phyloP scores from a whole-genome alignment of 2,888 invertebrate genomes.

The Cephus pygmeus region DNA sequence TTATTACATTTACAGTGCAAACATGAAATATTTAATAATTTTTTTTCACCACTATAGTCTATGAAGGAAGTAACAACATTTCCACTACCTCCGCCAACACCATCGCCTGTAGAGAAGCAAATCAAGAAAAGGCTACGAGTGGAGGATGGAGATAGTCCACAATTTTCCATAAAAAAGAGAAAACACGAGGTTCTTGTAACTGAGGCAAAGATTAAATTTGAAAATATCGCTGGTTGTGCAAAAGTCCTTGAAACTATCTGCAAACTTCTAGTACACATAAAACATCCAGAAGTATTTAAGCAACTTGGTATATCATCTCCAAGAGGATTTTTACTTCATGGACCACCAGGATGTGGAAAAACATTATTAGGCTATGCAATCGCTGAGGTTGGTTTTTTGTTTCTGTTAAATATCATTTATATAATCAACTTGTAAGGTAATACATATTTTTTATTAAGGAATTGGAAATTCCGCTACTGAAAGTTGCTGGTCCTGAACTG shows the following conservation, averaged over 20 bases:
- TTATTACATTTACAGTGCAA: background rate
- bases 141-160: background rate
- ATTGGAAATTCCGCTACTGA: constrained; percentile 83
- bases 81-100: background rate
- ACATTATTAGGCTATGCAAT: constrained; percentile 84
- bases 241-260: constrained; percentile 78
- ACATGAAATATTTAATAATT: background rate
- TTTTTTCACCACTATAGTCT: background rate
- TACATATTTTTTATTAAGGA: background rate
- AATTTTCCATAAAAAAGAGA: background rate
- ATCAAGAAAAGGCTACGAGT: background rate
- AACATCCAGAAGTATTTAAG: constrained; percentile 88
- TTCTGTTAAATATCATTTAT: background rate
- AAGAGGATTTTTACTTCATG: constrained; percentile 91
- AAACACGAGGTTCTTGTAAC: constrained; percentile 49
- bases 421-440: background rate
- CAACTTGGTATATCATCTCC: constrained; percentile 88
- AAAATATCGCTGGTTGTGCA: constrained; percentile 85
- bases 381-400: constrained; percentile 73
- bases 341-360: constrained; percentile 96
- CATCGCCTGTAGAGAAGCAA: background rate
- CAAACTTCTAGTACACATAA: constrained; percentile 84
- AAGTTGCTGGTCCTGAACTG: constrained; percentile 91
- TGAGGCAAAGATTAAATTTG: constrained; percentile 71
- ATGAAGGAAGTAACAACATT: background rate